These are phyloP conservation scores for Protomyctophum bolini DNA, from an alignment of 2,113 vertebrate genomes.

Conservation along the genomic window DNA sequence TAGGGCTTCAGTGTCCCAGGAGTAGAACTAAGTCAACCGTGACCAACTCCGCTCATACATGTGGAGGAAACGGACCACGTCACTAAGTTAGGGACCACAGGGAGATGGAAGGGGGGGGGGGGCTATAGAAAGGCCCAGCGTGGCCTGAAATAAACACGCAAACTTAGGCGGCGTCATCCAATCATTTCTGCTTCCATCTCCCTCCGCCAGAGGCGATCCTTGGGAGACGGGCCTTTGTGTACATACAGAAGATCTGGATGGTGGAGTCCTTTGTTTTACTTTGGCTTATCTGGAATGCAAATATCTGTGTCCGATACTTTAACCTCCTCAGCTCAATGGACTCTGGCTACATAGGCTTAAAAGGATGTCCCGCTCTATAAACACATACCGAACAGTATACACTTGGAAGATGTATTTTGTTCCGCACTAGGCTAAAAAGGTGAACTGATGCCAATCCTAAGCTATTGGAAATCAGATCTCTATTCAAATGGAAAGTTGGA, in stretches of 20 bases:
- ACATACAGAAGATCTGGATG: constrained; percentile 3
- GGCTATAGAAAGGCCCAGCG: constrained; percentile 32
- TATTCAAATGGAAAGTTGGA: neutral
- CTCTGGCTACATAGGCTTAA: neutral
- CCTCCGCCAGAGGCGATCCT: constrained; percentile 38
- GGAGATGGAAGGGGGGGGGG: constrained; percentile 32
- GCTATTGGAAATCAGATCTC: neutral
- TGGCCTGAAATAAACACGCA: constrained; percentile 53
- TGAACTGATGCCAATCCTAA: neutral
- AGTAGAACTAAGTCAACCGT: constrained; percentile 45
- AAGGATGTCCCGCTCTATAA: neutral
- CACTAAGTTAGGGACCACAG: constrained; percentile 41
- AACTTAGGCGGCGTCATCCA: constrained; percentile 48
- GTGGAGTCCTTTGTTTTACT: constrained; percentile 32
- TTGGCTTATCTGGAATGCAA: constrained; percentile 9
- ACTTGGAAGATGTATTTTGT: constrained; percentile 7
- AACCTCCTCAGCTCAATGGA: constrained; percentile 26
- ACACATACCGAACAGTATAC: constrained; percentile 14
- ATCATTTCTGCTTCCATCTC: constrained; percentile 44
- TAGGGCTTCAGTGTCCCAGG: constrained; percentile 36
- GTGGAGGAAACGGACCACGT: constrained; percentile 42
- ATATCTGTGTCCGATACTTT: constrained; percentile 27
- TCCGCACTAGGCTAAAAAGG: constrained; percentile 9
- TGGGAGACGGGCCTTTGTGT: constrained; percentile 10
- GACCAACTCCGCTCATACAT: constrained; percentile 61